These are phyloP conservation scores for Formicarius rufipectus DNA, from an alignment of 2,113 vertebrate species.

Conservation along the genomic window DNA sequence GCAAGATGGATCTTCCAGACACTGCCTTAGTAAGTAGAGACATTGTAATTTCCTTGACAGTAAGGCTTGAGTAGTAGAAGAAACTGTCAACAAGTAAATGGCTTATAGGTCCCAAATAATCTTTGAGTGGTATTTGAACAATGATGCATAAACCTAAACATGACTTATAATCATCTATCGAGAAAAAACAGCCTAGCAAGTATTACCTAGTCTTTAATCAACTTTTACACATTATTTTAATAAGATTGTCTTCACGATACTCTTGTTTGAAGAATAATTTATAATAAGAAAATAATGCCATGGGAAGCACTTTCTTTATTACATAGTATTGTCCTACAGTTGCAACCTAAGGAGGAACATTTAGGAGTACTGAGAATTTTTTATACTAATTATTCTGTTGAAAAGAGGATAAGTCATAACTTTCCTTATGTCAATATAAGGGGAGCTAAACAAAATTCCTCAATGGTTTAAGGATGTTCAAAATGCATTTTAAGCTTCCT, in stretches of 20 bases:
- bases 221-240: not conserved
- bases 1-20: not conserved
- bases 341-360: not conserved
- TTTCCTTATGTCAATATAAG: not conserved
- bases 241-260: not conserved
- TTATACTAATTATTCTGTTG: not conserved
- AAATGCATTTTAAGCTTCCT: not conserved
- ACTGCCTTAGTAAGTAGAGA: not conserved
- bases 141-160: not conserved
- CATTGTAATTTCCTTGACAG: not conserved
- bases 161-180: not conserved
- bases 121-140: not conserved
- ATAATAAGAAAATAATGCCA: not conserved
- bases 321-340: not conserved
- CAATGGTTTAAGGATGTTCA: not conserved
- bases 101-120: not conserved
- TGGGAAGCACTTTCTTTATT: not conserved
- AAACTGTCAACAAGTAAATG: not conserved
- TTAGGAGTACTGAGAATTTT: not conserved
- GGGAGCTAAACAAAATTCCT: not conserved
- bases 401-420: not conserved
- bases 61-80: not conserved
- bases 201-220: not conserved
- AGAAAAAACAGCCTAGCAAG: not conserved
- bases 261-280: not conserved